Evolutionary conservation across 92 coral and sea anemone species (phyloP), one percentile per base, ranked within the genome.

Genomic region (Blastomussa wellsi): DNA sequence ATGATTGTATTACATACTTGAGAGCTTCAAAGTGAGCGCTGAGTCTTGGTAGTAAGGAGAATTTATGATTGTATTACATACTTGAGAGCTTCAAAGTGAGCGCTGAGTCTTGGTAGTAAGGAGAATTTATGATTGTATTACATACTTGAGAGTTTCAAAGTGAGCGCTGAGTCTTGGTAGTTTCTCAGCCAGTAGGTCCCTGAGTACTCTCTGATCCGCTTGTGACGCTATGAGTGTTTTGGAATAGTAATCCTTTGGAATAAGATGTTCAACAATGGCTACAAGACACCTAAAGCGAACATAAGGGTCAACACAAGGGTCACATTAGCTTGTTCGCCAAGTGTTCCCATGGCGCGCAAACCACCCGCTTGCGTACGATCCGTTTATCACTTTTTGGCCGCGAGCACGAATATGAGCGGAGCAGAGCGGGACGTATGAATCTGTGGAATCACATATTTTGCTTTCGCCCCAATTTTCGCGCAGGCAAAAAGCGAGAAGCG

Each of bases 161-260:
- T 97, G 99, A 13, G 93, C 89, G 60, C 86, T 83, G 5, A 94
- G 88, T 82, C 96, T 92, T 1, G 99, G 99, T 1, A 92, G 88
- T 86, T 97, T 97, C 33, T 97, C 99, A 0, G 93, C 86, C 77
- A 97, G 52, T 39, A 97, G 76, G 72, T 97, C 99, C 57, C 87
- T 93, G n/a, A 97, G 89, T 1, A 95, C 99, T 42, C 99, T 78
- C 87, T 97, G 96, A 68, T 97, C 99, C 11, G 98, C 95, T 75
- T 97, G 99, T 11, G 99, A 96, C 11, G 98, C 98, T 19, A 97
- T 77, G 55, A 97, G 68, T 16, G 99, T 97, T 78, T 90, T 90
- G 35, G 96, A 91, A 73, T 91, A 97, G 62, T 97, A 97, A 72
- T 93, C 97, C 73, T 90, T 93, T 1, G 99, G 99, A 90, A 97